A percentile compares a stretch with the other conserved stretches of the same genome.
phyloP scores from a whole-genome alignment of 2,113 vertebrate genomes.

The Theristicus caerulescens region DNA sequence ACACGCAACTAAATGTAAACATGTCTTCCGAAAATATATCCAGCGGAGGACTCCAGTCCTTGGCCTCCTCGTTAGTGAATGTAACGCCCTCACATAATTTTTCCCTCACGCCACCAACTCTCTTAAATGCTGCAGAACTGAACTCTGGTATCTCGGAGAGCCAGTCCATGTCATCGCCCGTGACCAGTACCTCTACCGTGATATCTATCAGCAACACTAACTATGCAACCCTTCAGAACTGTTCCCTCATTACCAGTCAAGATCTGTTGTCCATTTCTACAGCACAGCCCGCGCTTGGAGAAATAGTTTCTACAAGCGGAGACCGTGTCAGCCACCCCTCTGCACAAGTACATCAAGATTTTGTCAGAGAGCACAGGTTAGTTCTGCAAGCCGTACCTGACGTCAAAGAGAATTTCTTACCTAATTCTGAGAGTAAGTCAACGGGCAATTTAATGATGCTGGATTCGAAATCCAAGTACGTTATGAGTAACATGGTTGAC shows the following conservation, averaged over 20 bases:
- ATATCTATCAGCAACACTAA: constrained; percentile 84
- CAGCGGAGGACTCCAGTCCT: constrained; percentile 72
- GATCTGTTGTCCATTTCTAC: constrained; percentile 78
- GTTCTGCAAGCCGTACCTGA: constrained; percentile 83
- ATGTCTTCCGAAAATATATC: constrained; percentile 77
- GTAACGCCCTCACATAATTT: constrained; percentile 76
- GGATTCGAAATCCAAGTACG: constrained; percentile 83
- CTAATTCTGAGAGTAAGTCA: constrained; percentile 82
- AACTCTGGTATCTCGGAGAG: constrained; percentile 74
- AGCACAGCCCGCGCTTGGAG: constrained; percentile 70
- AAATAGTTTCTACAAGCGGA: constrained; percentile 62
- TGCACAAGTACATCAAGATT: constrained; percentile 78
- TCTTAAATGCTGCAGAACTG: constrained; percentile 78
- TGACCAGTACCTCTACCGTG: constrained; percentile 81
- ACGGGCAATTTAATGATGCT: constrained; percentile 76
- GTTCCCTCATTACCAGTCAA: constrained; percentile 78
- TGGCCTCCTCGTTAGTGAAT: constrained; percentile 77
- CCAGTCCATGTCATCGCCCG: constrained; percentile 72
- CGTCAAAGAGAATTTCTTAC: constrained; percentile 87
- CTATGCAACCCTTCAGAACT: constrained; percentile 84
- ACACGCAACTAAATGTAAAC: constrained; percentile 81
- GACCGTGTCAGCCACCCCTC: constrained; percentile 69
- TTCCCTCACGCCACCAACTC: constrained; percentile 73
- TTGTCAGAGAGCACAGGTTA: constrained; percentile 77
- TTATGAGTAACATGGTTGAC: constrained; percentile 86